Evolutionary conservation across 2,797 vertebrate genomes (phyloP), one percentile per base, ranked within the genome.

Genomic region (Thunnus albacares): DNA sequence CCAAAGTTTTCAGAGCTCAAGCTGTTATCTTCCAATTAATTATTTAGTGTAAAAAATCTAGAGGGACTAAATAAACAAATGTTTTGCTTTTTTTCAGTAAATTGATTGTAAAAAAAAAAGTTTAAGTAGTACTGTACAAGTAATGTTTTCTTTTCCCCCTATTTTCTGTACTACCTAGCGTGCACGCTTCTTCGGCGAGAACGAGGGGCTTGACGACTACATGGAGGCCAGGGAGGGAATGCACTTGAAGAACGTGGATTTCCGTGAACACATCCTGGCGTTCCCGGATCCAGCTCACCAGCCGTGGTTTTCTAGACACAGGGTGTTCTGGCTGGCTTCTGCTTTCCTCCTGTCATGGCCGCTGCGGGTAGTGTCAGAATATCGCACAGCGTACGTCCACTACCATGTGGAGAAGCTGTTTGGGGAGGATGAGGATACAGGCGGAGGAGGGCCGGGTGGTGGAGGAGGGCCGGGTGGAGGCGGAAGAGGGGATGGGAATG

Each of bases 341-440:
- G 94, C 95, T 2, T 93, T 96, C 77, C 95, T 97, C 0, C 92
- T 98, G 51, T 97, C 97, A 0, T 97, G 97, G 97, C 97, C 97
- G 0, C 95, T 97, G 74, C 94, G 97, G 1, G 96, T 97, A 0
- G 93, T 97, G 86, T 96, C 96, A 0, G 97, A 97, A 24, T 96
- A 94, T 24, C 96, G 97, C 90, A 97, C 96, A 0, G 97, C 97
- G 0, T 96, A 96, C 0, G 96, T 97, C 59, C 97, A 98, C 88
- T 97, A 97, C 94, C 97, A 97, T 3, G 97, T 98, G 89, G 97
- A 98, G 93, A 98, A 98, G 93, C 96, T 98, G 8, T 98, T 98
- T 0, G 97, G 97, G 0, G 96, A 97, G 57, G 94, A 95, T 3
- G 96, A 96, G 76, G 95, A 96, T 28, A 8, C 82, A 3, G 72